These are phyloP conservation scores for Euura saliciscinereae DNA, from an alignment of 1,140 invertebrate genomes.

Conservation along the genomic window DNA sequence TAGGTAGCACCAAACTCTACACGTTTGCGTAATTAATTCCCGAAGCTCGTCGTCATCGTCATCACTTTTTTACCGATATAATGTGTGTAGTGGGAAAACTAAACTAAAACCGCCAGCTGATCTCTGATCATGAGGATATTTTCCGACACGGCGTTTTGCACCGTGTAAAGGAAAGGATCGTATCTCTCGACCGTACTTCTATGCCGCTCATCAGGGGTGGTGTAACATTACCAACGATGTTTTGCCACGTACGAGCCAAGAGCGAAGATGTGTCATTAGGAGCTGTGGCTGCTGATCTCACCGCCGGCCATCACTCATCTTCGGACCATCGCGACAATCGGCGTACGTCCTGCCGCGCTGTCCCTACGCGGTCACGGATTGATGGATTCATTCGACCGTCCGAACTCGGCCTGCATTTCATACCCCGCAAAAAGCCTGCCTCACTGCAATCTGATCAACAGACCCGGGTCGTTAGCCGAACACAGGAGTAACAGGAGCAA, in stretches of 20 bases:
- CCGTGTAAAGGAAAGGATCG: conserved; percentile 5
- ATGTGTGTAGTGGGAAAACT: no score
- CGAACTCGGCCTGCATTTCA: not conserved
- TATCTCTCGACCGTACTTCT: not conserved
- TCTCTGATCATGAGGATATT: conserved; percentile 21
- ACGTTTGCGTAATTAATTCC: no score
- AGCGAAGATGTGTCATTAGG: not conserved
- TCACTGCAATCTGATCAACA: no score
- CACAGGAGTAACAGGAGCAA: no score
- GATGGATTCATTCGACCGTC: not conserved
- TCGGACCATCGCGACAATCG: not conserved
- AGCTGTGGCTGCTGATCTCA: not conserved
- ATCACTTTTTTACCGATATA: no score
- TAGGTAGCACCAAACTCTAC: no score
- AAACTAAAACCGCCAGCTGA: conserved; percentile 13
- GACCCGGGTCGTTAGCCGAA: no score
- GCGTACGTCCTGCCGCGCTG: not conserved
- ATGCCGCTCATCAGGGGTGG: not conserved
- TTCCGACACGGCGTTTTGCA: conserved; percentile 12
- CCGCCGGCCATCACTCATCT: not conserved
- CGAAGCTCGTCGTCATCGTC: no score
- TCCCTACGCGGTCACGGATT: not conserved
- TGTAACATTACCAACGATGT: not conserved
- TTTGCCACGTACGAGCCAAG: not conserved
- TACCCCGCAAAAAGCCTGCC: no score